A percentile compares a stretch with the other conserved stretches of the same genome.
phyloP scores from a whole-genome alignment of 2,797 vertebrate genomes.

The Tadarida brasiliensis region DNA sequence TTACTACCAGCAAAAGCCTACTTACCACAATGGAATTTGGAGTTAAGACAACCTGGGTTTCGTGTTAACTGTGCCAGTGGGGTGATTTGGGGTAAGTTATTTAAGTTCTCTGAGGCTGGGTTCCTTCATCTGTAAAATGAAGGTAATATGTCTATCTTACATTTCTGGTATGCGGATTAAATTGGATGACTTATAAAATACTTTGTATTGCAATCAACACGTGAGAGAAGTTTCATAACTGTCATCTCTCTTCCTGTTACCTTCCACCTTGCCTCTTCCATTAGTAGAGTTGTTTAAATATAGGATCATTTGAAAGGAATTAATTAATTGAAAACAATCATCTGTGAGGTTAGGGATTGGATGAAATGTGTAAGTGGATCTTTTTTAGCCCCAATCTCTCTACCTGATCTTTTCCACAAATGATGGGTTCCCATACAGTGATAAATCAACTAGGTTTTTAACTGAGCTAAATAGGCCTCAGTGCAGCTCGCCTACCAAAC shows the following conservation, averaged over 20 bases:
- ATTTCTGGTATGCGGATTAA: slow-evolving; percentile 29
- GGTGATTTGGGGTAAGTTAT: not conserved
- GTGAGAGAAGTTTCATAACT: not conserved
- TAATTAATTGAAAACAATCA: not conserved
- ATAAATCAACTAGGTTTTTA: not conserved
- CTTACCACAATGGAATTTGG: not conserved
- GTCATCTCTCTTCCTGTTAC: not conserved
- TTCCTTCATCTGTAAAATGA: slow-evolving; percentile 28
- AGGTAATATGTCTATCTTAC: not conserved
- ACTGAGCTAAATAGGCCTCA: not conserved
- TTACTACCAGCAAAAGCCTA: not conserved
- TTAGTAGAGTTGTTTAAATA: not conserved
- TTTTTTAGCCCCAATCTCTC: not conserved
- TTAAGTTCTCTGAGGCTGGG: not conserved
- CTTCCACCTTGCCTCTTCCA: not conserved
- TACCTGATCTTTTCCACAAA: slow-evolving; percentile 9
- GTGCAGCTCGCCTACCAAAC: not conserved
- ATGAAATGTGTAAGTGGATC: not conserved
- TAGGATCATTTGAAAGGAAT: not conserved
- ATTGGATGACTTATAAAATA: slow-evolving; percentile 19
- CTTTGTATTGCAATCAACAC: not conserved
- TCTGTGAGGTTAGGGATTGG: slow-evolving; percentile 22
- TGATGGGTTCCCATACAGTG: not conserved
- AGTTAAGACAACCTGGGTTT: not conserved
- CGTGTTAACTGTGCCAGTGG: not conserved